Evolutionary conservation across 2,888 invertebrate genomes (phyloP).

Genomic region (Stenchaetothrips biformis): DNA sequence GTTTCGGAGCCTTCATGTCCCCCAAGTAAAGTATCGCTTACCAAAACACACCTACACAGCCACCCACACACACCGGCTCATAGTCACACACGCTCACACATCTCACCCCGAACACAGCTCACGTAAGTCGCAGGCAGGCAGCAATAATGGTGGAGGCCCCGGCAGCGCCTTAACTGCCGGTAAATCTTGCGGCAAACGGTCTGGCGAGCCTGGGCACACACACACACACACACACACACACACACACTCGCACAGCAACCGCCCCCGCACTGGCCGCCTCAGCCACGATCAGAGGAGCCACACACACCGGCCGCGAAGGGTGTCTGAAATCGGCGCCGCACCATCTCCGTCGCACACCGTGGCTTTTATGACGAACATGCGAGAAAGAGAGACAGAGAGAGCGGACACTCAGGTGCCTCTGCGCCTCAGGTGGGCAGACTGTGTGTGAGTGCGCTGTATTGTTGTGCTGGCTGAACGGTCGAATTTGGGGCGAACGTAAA

Average conservation of each 20-base stretch:
- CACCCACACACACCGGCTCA: neutral
- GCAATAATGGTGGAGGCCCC: conserved; percentile 20
- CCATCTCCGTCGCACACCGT: neutral
- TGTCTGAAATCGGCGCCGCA: neutral
- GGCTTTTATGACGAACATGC: no score
- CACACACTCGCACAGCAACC: neutral
- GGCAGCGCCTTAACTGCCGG: conserved; percentile 21
- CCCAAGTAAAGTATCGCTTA: neutral
- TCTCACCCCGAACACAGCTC: conserved; percentile 2
- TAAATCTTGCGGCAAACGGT: conserved; percentile 24
- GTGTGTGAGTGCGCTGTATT: neutral
- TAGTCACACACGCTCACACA: neutral
- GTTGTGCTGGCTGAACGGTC: conserved; percentile 3
- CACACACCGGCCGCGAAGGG: neutral
- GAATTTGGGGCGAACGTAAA: conserved; percentile 5
- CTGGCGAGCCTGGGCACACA: neutral
- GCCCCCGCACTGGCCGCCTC: neutral
- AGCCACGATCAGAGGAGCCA: neutral
- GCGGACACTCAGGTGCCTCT: no score
- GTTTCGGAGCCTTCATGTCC: no score
- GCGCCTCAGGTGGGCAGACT: neutral
- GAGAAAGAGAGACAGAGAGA: no score
- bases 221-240: no score
- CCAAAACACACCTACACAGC: neutral
- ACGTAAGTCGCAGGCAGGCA: conserved; percentile 20